Conservation (phyloP, 1,140 invertebrate genomes). For the Rhyzopertha dominica region DNA sequence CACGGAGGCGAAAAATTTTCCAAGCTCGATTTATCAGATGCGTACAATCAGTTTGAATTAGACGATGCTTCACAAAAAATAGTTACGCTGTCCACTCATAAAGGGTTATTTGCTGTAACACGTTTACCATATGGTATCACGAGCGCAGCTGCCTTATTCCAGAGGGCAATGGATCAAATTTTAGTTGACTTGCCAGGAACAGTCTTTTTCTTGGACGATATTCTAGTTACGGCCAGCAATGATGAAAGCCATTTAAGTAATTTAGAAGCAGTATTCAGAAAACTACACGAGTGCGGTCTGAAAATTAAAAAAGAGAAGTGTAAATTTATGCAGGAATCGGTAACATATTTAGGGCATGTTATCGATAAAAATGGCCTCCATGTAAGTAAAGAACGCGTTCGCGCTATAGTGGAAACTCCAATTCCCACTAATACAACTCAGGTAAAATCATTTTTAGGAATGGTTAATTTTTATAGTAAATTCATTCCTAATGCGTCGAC, state of each 20-base stretch:
- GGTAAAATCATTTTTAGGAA: background rate
- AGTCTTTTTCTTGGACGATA: background rate
- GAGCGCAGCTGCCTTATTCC: conserved; percentile 4
- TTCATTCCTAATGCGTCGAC: conserved; percentile 1
- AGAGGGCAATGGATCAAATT: background rate
- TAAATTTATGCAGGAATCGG: background rate
- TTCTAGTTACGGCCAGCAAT: background rate
- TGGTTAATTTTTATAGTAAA: conserved; percentile 9
- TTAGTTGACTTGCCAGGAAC: background rate
- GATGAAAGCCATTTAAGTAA: background rate
- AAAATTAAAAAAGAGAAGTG: background rate
- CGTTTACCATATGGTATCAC: background rate
- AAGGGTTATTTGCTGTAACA: conserved; percentile 2
- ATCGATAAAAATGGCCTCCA: background rate
- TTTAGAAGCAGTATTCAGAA: background rate
- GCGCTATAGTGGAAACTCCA: background rate
- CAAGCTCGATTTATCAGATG: background rate
- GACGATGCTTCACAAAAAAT: background rate
- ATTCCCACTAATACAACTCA: conserved; percentile 1
- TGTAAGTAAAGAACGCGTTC: background rate
- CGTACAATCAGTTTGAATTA: background rate
- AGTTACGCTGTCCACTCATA: conserved; percentile 2
- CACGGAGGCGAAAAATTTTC: conserved; percentile 12
- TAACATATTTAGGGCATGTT: background rate
- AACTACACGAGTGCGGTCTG: conserved; percentile 6